Evolutionary conservation across 2,797 vertebrate species (phyloP).

Genomic region (Trachops cirrhosus): DNA sequence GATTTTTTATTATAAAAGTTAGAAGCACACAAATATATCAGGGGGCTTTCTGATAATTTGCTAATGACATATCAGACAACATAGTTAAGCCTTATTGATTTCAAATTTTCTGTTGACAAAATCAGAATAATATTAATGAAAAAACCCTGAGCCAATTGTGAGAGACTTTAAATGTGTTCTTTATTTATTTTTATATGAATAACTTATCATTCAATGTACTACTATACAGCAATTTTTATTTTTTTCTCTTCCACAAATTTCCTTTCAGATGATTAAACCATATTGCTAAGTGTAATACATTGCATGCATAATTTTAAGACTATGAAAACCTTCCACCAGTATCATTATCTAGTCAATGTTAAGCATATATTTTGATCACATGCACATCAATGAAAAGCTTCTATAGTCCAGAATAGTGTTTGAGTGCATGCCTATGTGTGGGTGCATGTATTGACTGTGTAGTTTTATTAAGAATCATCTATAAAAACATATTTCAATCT

Average conservation of each 20-base stretch:
- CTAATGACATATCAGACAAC: neutral
- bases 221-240: neutral
- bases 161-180: neutral
- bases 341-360: neutral
- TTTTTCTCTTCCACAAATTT: neutral
- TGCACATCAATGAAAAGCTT: neutral
- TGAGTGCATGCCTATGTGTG: neutral
- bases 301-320: neutral
- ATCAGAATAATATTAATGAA: neutral
- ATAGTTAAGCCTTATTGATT: neutral
- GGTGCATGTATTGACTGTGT: neutral
- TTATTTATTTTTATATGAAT: neutral
- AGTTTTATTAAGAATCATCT: neutral
- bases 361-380: neutral
- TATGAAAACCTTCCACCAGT: neutral
- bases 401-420: neutral
- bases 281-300: neutral
- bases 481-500: neutral
- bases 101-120: neutral
- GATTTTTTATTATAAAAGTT: neutral
- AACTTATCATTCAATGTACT: neutral
- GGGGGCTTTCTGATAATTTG: neutral
- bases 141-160: neutral
- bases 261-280: neutral
- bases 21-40: neutral